A percentile compares a stretch with the other conserved stretches of the same genome.
phyloP scores from a whole-genome alignment of 1,140 invertebrate genomes.

The Copidosoma floridanum region DNA sequence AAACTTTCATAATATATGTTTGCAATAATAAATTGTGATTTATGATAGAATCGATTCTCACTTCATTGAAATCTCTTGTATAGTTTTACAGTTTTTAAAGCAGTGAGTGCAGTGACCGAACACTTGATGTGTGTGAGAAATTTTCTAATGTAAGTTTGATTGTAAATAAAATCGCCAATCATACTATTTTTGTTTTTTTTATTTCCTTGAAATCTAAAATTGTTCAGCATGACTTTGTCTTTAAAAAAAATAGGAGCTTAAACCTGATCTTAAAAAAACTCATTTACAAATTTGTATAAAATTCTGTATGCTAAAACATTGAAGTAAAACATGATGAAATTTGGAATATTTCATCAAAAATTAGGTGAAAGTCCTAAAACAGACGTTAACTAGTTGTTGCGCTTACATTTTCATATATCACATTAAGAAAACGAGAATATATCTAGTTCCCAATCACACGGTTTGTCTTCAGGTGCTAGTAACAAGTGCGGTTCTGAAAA shows the following conservation, averaged over 20 bases:
- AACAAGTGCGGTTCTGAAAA: slow-evolving; percentile 44
- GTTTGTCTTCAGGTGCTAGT: slow-evolving; percentile 37
- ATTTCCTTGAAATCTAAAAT: slow-evolving; percentile 1
- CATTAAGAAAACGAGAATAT: slow-evolving; percentile 34
- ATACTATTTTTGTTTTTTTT: slow-evolving; percentile 15
- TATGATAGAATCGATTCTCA: slow-evolving; percentile 15
- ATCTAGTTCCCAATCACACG: slow-evolving; percentile 33
- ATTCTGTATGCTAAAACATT: too few species aligned
- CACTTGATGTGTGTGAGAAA: slow-evolving; percentile 24
- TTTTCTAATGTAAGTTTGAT: slow-evolving; percentile 21
- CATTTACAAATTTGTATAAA: too few species aligned
- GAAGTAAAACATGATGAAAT: too few species aligned
- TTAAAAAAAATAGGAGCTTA: neutral
- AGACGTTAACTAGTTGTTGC: too few species aligned
- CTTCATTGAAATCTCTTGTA: slow-evolving; percentile 18
- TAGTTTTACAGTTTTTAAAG: slow-evolving; percentile 18
- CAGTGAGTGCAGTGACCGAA: slow-evolving; percentile 16
- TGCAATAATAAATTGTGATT: slow-evolving; percentile 27
- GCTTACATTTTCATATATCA: too few species aligned
- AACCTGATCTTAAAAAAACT: neutral
- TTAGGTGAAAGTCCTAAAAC: too few species aligned
- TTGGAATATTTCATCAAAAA: too few species aligned
- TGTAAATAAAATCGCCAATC: slow-evolving; percentile 30
- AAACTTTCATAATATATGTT: slow-evolving; percentile 12
- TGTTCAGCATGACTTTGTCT: neutral